These are phyloP conservation scores for Cabera pusaria DNA, from an alignment of 2,888 invertebrate species.

Conservation along the genomic window DNA sequence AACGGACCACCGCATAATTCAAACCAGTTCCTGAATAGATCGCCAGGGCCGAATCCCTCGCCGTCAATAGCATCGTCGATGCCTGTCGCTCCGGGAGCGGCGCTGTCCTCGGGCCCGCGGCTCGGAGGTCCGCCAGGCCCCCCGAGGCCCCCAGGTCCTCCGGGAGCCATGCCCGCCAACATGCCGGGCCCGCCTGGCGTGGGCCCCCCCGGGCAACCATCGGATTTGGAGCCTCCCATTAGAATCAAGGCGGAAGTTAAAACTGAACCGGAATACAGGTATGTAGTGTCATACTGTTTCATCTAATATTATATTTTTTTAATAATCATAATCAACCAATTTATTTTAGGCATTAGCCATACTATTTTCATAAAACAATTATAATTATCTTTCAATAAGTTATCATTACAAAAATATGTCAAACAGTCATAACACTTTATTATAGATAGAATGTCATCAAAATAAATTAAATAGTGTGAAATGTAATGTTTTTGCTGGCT, in stretches of 20 bases:
- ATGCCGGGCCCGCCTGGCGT: slow-evolving; percentile 15
- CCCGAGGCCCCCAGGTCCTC: slow-evolving; percentile 14
- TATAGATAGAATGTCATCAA: too few species aligned
- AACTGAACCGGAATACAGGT: slow-evolving; percentile 69
- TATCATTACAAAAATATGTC: too few species aligned
- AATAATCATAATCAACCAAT: too few species aligned
- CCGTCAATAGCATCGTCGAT: slow-evolving; percentile 14
- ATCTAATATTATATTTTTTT: too few species aligned
- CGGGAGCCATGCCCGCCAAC: slow-evolving; percentile 2
- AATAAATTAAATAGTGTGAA: too few species aligned
- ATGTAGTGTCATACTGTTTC: too few species aligned
- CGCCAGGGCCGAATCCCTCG: slow-evolving; percentile 31
- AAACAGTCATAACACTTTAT: too few species aligned
- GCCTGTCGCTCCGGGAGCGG: not conserved
- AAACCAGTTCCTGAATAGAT: slow-evolving; percentile 27
- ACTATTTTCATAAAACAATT: too few species aligned
- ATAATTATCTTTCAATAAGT: too few species aligned
- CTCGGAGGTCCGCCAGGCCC: not conserved
- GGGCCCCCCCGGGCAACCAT: slow-evolving; percentile 24
- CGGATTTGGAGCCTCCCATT: slow-evolving; percentile 40
- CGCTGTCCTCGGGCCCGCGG: slow-evolving; percentile 8
- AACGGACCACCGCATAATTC: slow-evolving; percentile 3
- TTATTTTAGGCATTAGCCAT: too few species aligned
- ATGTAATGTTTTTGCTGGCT: too few species aligned
- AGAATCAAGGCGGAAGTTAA: slow-evolving; percentile 76